phyloP scores from a whole-genome alignment of 2,797 vertebrate genomes.

The Pseudomugil tenellus region DNA sequence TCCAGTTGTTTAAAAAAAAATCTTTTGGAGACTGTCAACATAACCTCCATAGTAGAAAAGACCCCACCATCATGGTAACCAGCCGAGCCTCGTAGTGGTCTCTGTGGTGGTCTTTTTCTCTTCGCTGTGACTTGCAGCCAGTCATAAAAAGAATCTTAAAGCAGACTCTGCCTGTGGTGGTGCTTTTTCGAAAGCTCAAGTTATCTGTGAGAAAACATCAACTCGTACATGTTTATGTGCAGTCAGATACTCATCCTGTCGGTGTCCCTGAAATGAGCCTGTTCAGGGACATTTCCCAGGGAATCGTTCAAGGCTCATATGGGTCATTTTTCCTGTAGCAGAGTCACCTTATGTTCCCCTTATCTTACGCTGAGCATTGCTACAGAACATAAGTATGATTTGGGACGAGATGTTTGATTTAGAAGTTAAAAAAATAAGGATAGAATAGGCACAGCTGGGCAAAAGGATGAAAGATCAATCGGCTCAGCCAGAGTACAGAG shows the following conservation, averaged over 20 bases:
- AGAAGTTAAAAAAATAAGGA: slow-evolving; percentile 4
- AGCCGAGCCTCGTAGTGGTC: slow-evolving; percentile 17
- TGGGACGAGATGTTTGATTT: slow-evolving; percentile 6
- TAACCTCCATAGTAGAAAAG: neutral
- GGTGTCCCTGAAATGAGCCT: slow-evolving; percentile 29
- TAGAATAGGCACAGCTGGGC: slow-evolving; percentile 6
- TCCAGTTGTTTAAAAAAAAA: slow-evolving; percentile 14
- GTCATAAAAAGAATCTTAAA: slow-evolving; percentile 50
- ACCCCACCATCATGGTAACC: slow-evolving; percentile 29
- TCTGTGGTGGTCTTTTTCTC: slow-evolving; percentile 39
- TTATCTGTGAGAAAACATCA: slow-evolving; percentile 43
- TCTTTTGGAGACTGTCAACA: slow-evolving; percentile 22
- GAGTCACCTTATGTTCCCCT: slow-evolving; percentile 34
- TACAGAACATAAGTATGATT: neutral
- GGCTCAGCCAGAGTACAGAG: neutral
- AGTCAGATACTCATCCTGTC: slow-evolving; percentile 27
- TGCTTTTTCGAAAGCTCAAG: slow-evolving; percentile 48
- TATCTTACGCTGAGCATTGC: neutral
- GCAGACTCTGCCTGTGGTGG: slow-evolving; percentile 40
- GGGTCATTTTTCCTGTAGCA: slow-evolving; percentile 35
- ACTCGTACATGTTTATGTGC: slow-evolving; percentile 35
- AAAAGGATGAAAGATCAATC: slow-evolving; percentile 5
- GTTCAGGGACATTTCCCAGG: slow-evolving; percentile 40
- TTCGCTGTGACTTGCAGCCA: slow-evolving; percentile 48
- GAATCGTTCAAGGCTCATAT: slow-evolving; percentile 20